Evolutionary conservation across 2,888 invertebrate species (phyloP).

Genomic region (Nephrotoma guestfalica): DNA sequence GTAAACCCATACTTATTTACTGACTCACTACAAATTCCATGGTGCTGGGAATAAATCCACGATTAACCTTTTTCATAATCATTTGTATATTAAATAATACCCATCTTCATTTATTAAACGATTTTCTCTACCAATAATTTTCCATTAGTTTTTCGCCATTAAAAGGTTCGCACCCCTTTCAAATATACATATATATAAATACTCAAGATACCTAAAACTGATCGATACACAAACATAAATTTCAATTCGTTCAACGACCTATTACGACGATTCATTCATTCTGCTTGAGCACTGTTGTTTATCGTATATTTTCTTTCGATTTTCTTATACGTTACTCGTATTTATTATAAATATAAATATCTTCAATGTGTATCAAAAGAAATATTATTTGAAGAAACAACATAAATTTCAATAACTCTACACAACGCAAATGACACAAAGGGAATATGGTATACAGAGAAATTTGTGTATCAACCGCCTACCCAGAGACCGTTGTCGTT

Average conservation of each 20-base stretch:
- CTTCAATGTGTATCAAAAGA: not conserved
- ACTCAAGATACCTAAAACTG: not conserved
- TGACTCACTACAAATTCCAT: no score
- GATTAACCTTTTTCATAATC: no score
- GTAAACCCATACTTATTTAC: no score
- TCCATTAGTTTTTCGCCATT: not conserved
- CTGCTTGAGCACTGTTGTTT: not conserved
- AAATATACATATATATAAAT: not conserved
- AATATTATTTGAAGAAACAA: not conserved
- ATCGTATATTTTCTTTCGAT: not conserved
- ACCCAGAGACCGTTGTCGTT: not conserved
- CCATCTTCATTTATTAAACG: not conserved
- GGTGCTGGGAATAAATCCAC: no score
- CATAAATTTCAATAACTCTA: not conserved
- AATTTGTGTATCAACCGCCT: not conserved
- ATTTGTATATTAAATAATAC: no score
- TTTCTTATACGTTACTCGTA: not conserved
- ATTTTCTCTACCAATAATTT: not conserved
- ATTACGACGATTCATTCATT: not conserved
- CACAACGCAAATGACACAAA: not conserved
- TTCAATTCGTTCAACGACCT: not conserved
- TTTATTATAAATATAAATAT: not conserved
- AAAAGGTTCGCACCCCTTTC: not conserved
- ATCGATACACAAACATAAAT: not conserved
- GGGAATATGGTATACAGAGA: not conserved